These are phyloP conservation scores for Paelopatides confundens DNA, from an alignment of 53 echinoderm and acorn worm genomes.

Conservation along the genomic window DNA sequence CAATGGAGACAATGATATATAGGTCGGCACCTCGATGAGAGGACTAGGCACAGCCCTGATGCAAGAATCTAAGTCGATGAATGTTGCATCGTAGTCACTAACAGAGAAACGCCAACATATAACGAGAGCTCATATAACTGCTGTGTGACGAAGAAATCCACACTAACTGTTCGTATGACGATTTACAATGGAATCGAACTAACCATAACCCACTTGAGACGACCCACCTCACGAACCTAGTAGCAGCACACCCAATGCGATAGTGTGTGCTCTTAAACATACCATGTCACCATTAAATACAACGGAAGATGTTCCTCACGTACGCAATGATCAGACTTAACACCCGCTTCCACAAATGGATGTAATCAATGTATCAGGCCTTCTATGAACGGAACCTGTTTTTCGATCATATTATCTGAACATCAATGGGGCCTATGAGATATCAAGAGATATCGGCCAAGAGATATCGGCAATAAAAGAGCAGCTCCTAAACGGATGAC, in stretches of 20 bases:
- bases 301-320: constrained; percentile 68
- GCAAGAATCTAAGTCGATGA: constrained; percentile 58
- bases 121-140: constrained; percentile 66
- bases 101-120: constrained; percentile 72
- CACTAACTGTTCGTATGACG: constrained; percentile 72
- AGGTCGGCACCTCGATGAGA: constrained; percentile 66
- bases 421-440: no score
- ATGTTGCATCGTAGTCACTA: constrained; percentile 53
- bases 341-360: not conserved
- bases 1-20: constrained; percentile 55
- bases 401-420: no score
- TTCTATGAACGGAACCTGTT: no score
- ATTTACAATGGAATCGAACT: constrained; percentile 68
- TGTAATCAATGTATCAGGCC: not conserved
- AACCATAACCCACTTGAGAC: constrained; percentile 85
- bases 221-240: constrained; percentile 72
- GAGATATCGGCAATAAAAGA: constrained; percentile 42
- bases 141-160: constrained; percentile 77
- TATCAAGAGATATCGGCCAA: no score
- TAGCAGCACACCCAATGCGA: constrained; percentile 66
- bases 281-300: constrained; percentile 67
- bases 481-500: constrained; percentile 43
- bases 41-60: constrained; percentile 66
- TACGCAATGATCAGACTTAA: not conserved
- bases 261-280: constrained; percentile 69